Evolutionary conservation across 2,888 invertebrate species (phyloP), one percentile per base, ranked within the genome.

Genomic region (Cryptocephalus primarius): DNA sequence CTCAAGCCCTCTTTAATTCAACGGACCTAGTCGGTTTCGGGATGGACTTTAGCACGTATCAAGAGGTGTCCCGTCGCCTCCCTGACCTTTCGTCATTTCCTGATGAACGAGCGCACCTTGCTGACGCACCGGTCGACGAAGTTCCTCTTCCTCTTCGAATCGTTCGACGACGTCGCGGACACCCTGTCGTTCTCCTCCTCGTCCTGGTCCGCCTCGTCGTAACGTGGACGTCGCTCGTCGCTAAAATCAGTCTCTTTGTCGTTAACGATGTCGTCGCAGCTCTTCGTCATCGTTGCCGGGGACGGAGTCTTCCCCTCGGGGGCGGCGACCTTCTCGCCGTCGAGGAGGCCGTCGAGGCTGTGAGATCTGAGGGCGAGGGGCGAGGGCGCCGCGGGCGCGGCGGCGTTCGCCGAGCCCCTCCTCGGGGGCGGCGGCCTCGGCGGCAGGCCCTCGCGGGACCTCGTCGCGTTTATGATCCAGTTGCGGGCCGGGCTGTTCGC

Each of bases 111-210:
- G 75, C 84, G 80, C 70, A 86, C 83, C 79, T 86, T 86, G 72
- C 84, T 85, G 59, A 86, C 83, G 71, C 85, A 86, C 68, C 83
- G 77, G 76, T 88, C 88, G 80, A 89, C 85, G 68, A 89, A 88
- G 70, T 87, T 88, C 66, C 82, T 81, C 69, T 82, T 83, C 62
- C 80, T 75, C 67, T 83, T 83, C 8, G 76, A 75, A 57, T 79
- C 70, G 57, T 67, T 75, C 62, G 75, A 69, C 22, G 22, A 22
- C 22, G 22, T 22, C 60, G 81, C 70, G 48, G 78, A 76, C 59
- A 76, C 76, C 60, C 70, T 69, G 55, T 74, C 72, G 51, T 55
- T 46, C 6, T 22, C 22, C 22, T 22, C 22, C 22, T 22, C 22
- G 2, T 22, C 22, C 3, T 2, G 3, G 22, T 22, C 22, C 3